A percentile compares a stretch with the other conserved stretches of the same genome.
phyloP scores from a whole-genome alignment of 1,140 invertebrate species.

The Pogonomyrmex californicus region DNA sequence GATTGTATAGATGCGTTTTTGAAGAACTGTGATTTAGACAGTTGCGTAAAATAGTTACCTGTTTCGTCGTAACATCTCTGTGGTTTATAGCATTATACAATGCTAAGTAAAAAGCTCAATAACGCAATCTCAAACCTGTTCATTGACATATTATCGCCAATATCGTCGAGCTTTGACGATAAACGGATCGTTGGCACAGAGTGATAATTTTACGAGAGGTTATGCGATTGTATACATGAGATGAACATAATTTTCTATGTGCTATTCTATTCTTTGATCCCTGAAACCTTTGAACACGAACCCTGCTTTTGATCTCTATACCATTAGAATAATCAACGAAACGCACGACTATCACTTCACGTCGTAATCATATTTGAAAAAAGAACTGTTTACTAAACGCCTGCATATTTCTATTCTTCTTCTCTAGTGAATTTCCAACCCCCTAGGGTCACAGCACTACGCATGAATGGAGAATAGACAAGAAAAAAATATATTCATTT shows the following conservation, averaged over 20 bases:
- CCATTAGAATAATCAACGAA: not conserved
- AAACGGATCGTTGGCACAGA: not conserved
- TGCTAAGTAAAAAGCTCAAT: not conserved
- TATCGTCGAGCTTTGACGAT: not conserved
- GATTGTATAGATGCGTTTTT: not conserved
- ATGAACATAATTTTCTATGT: not conserved
- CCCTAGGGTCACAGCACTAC: too few relatives aligned
- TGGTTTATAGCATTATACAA: slow-evolving; percentile 38
- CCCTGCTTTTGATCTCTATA: not conserved
- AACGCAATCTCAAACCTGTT: slow-evolving; percentile 7
- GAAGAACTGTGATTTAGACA: slow-evolving; percentile 2
- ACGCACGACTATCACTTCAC: not conserved
- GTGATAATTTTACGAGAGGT: slow-evolving; percentile 52
- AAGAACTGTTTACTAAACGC: slow-evolving; percentile 41
- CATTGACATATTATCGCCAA: not conserved
- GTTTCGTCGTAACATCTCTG: slow-evolving; percentile 80
- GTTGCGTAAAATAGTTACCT: slow-evolving; percentile 70
- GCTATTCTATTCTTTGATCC: not conserved
- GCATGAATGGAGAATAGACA: too few relatives aligned
- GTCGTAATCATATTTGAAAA: slow-evolving; percentile 30
- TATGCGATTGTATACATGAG: slow-evolving; percentile 25
- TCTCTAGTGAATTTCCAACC: too few relatives aligned
- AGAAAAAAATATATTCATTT: too few relatives aligned
- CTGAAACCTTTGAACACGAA: not conserved
- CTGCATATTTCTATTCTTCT: not conserved